Base-by-base conservation (phyloP, 2,888 invertebrate species). In the Drosophila anomelani region DNA sequence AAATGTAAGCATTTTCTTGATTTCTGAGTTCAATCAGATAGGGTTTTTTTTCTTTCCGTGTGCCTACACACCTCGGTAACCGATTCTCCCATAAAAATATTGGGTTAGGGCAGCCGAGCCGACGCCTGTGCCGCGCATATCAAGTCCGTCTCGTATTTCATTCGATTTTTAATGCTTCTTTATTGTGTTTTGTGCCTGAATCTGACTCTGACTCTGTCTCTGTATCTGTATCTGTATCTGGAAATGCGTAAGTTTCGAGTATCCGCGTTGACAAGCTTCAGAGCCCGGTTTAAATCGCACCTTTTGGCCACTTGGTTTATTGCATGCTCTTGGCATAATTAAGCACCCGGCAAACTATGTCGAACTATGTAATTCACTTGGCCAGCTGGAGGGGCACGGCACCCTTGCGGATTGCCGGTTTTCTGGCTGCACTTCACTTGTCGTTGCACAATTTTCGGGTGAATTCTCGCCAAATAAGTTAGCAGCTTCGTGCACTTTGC, bases 71-170 rank as follows among this genome's bases (percentile, higher is more conserved):
- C 53, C 15, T 49, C 60, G 78, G 58, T 62, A 36, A 55, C 49
- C 36, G 83, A 76, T 85, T 85, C 81, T 85, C 57, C 49, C 68
- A 67, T 67, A 75, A 63, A 69, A 73, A 66, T 74, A 73, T 73
- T 53, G 69, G 67, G 69, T 71, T 83, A 79, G 69, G 68, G 49
- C 80, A 81, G 80, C 60, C 83, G 57, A 57, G 62, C 43, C 68
- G 74, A 67, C 81, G 81, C 74, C 81, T 57, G 76, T 82, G 81
- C 66, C 68, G 47, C 62, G 83, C 80, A 82, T 82, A 75, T 75
- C 68, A 85, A 85, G 73, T 77, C 80, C 73, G 73, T 68, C 56
- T 84, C 78, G 79, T 79, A 76, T 84, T 86, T 84, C 79, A 84
- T 81, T 80, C 77, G 71, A 60, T 49, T 77, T 74, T 80, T 61